These are phyloP conservation scores for Dromaius novaehollandiae DNA, from an alignment of 2,113 vertebrate species.

Conservation along the genomic window DNA sequence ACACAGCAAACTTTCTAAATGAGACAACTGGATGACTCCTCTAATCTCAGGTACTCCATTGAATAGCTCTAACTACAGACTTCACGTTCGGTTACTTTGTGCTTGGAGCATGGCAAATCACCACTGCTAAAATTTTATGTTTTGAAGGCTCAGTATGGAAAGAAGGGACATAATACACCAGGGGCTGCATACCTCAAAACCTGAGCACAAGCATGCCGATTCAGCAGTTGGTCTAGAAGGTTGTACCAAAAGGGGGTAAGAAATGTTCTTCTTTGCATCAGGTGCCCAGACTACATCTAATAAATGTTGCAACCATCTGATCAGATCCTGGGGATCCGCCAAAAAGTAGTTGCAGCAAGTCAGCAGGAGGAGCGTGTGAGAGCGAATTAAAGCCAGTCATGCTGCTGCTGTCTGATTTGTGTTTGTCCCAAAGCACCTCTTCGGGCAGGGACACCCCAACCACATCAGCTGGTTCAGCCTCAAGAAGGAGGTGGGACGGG, in stretches of 20 bases:
- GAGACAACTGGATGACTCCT: not conserved
- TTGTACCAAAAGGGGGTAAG: not conserved
- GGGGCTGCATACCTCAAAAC: not conserved
- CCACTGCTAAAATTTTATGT: not conserved
- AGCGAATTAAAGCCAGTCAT: constrained; percentile 15
- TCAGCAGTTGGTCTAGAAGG: not conserved
- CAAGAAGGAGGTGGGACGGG: rapidly evolving
- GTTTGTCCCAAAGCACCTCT: not conserved
- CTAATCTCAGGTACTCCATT: not conserved
- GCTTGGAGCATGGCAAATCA: not conserved
- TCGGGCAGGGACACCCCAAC: not conserved
- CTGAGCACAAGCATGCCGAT: not conserved
- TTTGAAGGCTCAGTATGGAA: not conserved
- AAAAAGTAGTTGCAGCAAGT: not conserved
- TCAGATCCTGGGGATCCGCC: not conserved
- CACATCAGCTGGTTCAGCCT: not conserved
- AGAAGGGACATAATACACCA: not conserved
- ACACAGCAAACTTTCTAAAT: not conserved
- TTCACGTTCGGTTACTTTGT: not conserved
- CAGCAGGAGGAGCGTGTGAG: not conserved
- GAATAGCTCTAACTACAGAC: rapidly evolving
- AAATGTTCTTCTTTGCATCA: not conserved
- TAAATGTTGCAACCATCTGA: constrained; percentile 3
- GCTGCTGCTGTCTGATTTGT: not conserved
- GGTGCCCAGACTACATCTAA: not conserved